Evolutionary conservation across 2,797 vertebrate species (phyloP), one percentile per base, ranked within the genome.

Genomic region (Saxicola maurus): DNA sequence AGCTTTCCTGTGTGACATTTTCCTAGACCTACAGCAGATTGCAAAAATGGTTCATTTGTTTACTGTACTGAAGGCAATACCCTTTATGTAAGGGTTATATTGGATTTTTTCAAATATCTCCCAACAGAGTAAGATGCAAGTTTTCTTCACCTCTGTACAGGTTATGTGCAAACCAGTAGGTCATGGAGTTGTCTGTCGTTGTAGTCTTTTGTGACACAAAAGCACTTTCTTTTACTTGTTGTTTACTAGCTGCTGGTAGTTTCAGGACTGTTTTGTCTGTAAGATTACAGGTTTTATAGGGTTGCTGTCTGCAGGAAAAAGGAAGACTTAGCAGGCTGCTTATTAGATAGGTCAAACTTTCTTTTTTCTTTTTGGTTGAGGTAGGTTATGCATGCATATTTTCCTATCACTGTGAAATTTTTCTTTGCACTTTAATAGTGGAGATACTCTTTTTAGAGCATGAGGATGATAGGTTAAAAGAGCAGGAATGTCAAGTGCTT

Each of bases 401-500:
- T 87, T 78, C 24, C 38, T 82, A 37, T 86, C 23, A 30, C 53
- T 84, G 86, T 92, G 80, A 89, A 94, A 28, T 46, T 73, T 42
- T 84, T 61, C 85, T 49, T 14, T 7, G 7, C 27, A 10, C 10
- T 35, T 12, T 66, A 59, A 38, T 78, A 82, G 25, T n/a, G 10
- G 40, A 86, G 51, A 30, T 80, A 52, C 38, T 91, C 42, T 48
- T 80, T 90, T 91, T 65, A 79, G 60, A 92, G 81, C 61, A 48
- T 17, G 45, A 93, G 71, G 27, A 89, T 69, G 65, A 40, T 92
- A 64, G 52, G 67, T 92, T 88, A 72, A 91, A 91, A 93, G 67
- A 94, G 51, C 82, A 92, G 78, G 57, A 77, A 91, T 56, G 89
- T 94, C 90, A 82, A 76, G 69, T 92, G 73, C 49, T 61, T 93